Evolutionary conservation across 1,140 invertebrate genomes (phyloP), one percentile per base, ranked within the genome.

Genomic region (Polypedilum vanderplanki): DNA sequence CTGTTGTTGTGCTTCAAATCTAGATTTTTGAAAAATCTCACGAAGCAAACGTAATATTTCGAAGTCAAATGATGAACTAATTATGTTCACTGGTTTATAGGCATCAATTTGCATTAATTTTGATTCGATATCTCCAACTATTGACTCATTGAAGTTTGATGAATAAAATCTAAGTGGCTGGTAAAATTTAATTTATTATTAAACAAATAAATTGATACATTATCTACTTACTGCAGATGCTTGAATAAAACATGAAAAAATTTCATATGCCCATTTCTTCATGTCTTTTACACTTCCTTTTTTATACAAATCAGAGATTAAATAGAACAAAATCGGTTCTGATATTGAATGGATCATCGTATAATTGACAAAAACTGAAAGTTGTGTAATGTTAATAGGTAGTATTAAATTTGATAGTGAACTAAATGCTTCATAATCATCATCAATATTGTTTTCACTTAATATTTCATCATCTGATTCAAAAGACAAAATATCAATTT

Each of bases 221-320:
- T n/a, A 5, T 33, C 5, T n/a, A 57, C 46, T 57, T 57, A 57
- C 91, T 78, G 92, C 91, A 80, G 88, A 89, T 81, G 91, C 90
- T 77, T 91, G 89, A 76, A 94, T 84, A 84, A 94, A 95, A 80
- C 90, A 93, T 73, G 93, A 94, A 83, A 93, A 90, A 78, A 95
- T 94, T 85, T 95, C 93, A 81, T 94, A 94, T 41, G 92, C 92
- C 92, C 92, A 95, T 82, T 92, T 91, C 78, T 89, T 87, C 88
- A 94, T 82, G 79, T 95, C 92, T 83, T 94, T 94, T 67, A 87
- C 87, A 81, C 88, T 91, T 41, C 90, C 91, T 80, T 91, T 88
- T 80, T 91, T 90, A 81, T 91, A 93, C 73, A 90, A 82, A 81
- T 93, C 90, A 40, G 91, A 91, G 81, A 94, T 87, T 76, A 95